Conservation (phyloP, 2,797 vertebrate species). For the Lycodopsis pacificus region DNA sequence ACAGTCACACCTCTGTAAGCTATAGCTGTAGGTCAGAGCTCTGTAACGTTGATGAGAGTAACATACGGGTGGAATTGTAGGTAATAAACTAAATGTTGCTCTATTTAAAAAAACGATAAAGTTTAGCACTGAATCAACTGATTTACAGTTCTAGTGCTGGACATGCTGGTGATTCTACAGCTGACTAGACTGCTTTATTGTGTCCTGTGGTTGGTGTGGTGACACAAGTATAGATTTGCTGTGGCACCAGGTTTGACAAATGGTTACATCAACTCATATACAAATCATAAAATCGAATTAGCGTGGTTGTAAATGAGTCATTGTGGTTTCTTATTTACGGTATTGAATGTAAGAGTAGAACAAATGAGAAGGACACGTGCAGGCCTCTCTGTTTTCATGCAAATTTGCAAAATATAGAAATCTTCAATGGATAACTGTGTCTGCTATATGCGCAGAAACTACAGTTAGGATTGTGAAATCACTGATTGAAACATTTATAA, state of each 20-base stretch:
- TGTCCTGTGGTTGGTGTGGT: neutral
- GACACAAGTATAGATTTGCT: neutral
- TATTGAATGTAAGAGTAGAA: neutral
- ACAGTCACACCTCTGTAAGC: neutral
- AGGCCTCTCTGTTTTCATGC: neutral
- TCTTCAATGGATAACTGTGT: neutral
- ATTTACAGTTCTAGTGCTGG: neutral
- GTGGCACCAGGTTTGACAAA: neutral
- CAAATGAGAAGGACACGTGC: neutral
- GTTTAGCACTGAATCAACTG: neutral
- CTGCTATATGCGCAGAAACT: neutral
- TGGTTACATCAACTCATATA: neutral
- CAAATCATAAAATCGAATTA: constrained; percentile 7
- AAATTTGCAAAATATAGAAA: neutral
- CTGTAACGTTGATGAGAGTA: neutral
- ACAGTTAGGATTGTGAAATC: neutral
- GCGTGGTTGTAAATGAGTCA: neutral
- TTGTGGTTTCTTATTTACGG: constrained; percentile 16
- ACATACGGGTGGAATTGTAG: neutral
- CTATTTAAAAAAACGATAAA: neutral
- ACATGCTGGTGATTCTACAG: neutral
- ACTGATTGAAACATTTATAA: neutral
- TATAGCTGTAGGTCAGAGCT: neutral
- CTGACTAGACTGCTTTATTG: neutral
- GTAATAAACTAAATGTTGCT: neutral